Evolutionary conservation across 2,888 invertebrate genomes (phyloP), one percentile per base, ranked within the genome.

Genomic region (Atherix ibis): DNA sequence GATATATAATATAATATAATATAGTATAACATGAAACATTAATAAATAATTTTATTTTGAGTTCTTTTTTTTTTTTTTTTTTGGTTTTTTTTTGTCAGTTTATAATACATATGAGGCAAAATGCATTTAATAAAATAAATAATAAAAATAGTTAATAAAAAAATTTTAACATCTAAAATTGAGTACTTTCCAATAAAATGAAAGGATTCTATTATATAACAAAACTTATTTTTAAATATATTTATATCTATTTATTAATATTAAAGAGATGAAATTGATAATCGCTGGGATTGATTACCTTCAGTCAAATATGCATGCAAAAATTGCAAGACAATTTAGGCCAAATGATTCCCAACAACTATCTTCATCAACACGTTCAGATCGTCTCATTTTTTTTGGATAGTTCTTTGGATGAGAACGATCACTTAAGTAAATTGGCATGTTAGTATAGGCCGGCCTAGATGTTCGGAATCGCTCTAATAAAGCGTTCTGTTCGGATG

Each of bases 281-380:
- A n/a, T n/a, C 22, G 12, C 4, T 14, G 12, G 15, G n/a, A n/a
- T n/a, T n/a, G n/a, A n/a, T n/a, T n/a, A n/a, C n/a, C 27, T 44
- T 56, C 54, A 61, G 50, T 61, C 60, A 41, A 61, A 61, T 33
- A 61, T 60, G 43, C 60, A 61, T 14, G 55, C 57, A 36, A 61
- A 58, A 15, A 58, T 51, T 13, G 60, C 53, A 38, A 58, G 44
- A 43, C 60, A 61, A 36, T 59, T 61, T 39, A 61, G 47, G 31
- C 55, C 56, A 31, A 53, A 50, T 42, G 52, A 50, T 39, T 55
- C 53, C 53, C 59, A 60, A 42, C 59, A 60, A 18, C 57, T 50
- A 32, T 58, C 53, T 22, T 55, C 53, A 14, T 52, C 51, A 37
- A 48, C 42, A 10, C 39, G 36, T 24, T 40, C 39, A 14, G 36